A percentile compares a stretch with the other conserved stretches of the same genome.
Evolutionary conservation across 2,888 invertebrate species (phyloP).

Genomic region (Sabatieria punctata): DNA sequence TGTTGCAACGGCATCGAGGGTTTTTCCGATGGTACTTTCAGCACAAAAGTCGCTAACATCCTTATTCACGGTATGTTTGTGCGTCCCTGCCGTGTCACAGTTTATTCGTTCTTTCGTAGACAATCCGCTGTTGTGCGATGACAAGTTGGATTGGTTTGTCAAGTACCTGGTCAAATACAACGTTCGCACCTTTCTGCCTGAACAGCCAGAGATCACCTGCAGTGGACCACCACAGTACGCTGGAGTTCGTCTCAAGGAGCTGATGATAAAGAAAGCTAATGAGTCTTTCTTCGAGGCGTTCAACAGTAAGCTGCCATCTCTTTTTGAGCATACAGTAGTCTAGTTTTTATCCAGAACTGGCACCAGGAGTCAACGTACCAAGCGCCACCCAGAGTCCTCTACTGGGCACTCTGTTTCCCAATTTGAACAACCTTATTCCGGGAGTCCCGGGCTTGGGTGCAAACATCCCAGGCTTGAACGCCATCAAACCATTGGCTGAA

Average conservation of each 20-base stretch:
- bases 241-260: slow-evolving; percentile 19
- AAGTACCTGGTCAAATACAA: slow-evolving; percentile 16
- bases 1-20: slow-evolving; percentile 19
- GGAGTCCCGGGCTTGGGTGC: not conserved
- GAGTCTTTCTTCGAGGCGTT: slow-evolving; percentile 14
- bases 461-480: not conserved
- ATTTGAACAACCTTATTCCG: no score
- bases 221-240: not conserved
- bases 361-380: no score
- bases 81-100: no score
- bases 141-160: slow-evolving; percentile 23
- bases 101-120: slow-evolving; percentile 11
- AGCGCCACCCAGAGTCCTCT: no score
- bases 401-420: no score
- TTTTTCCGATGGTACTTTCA: slow-evolving; percentile 20
- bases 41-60: slow-evolving; percentile 19
- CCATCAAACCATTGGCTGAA: not conserved
- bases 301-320: no score
- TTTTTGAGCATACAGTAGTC: no score
- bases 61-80: slow-evolving; percentile 20
- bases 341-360: no score
- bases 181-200: slow-evolving; percentile 26
- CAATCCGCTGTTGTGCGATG: slow-evolving; percentile 24
- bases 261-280: slow-evolving; percentile 28
- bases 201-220: slow-evolving; percentile 25